phyloP scores from a whole-genome alignment of 2,113 vertebrate genomes.

The Carassius carassius region DNA sequence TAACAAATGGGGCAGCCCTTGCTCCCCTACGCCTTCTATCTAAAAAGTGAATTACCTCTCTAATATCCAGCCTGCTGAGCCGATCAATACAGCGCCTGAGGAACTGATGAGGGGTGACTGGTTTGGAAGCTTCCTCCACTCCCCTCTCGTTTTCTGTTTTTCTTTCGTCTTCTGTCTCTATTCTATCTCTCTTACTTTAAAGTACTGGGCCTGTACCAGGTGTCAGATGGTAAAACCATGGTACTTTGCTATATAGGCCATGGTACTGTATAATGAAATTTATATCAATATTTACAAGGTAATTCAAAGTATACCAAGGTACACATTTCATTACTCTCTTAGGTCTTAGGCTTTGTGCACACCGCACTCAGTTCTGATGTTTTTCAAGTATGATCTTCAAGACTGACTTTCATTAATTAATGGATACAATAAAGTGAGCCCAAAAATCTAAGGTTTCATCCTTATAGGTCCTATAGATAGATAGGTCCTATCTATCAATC shows the following conservation, averaged over 20 bases:
- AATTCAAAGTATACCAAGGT: not conserved
- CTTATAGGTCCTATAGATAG: no score
- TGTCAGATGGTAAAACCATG: not conserved
- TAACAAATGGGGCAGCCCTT: constrained; percentile 51
- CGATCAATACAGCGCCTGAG: constrained; percentile 50
- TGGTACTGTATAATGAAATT: not conserved
- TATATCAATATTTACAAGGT: not conserved
- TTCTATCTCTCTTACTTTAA: not conserved
- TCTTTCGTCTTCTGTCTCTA: not conserved
- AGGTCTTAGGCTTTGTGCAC: not conserved
- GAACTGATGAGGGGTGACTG: constrained; percentile 40
- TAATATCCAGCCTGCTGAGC: constrained; percentile 48
- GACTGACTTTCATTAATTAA: not conserved
- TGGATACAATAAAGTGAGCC: no score
- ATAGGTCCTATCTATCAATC: no score
- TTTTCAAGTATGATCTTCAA: not conserved
- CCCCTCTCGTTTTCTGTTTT: not conserved
- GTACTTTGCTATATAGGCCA: not conserved
- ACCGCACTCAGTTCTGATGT: not conserved
- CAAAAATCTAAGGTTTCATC: no score
- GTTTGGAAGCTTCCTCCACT: constrained; percentile 27
- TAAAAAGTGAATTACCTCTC: constrained; percentile 57
- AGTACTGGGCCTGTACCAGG: not conserved
- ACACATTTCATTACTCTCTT: not conserved
- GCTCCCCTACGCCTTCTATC: constrained; percentile 37